These are phyloP conservation scores for Teleogryllus oceanicus DNA, from an alignment of 2,888 invertebrate species.

Conservation along the genomic window DNA sequence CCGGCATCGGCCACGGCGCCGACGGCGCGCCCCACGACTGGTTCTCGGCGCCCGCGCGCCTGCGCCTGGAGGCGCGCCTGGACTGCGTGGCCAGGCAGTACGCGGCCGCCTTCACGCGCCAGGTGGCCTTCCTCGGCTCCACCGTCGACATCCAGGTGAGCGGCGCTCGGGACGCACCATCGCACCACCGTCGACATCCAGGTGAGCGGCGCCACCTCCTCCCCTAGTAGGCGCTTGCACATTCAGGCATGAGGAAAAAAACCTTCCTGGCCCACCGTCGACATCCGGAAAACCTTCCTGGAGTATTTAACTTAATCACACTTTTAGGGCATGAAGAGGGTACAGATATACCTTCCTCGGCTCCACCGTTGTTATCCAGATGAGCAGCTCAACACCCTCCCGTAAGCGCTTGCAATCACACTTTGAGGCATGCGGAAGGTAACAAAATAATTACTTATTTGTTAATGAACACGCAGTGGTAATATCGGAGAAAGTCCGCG, in stretches of 20 bases:
- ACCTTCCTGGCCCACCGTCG: no score
- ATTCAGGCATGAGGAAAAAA: no score
- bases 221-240: no score
- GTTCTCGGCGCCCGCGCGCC: conserved; percentile 48
- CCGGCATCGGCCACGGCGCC: conserved; percentile 44
- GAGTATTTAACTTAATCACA: no score
- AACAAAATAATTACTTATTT: no score
- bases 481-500: no score
- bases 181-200: conserved; percentile 50
- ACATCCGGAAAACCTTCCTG: no score
- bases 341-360: conserved; percentile 45
- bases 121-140: conserved; percentile 49
- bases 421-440: no score
- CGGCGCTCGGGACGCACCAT: no score
- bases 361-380: conserved; percentile 50
- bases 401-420: no score
- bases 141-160: conserved; percentile 50
- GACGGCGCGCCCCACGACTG: conserved; percentile 46
- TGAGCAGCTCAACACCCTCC: conserved; percentile 35
- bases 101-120: conserved; percentile 48
- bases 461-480: no score
- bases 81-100: conserved; percentile 52
- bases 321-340: no score
- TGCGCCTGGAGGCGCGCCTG: conserved; percentile 48
- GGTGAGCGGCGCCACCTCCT: conserved; percentile 41